Evolutionary conservation across 92 coral and sea anemone species (phyloP).

Genomic region (Parazoanthus swiftii): DNA sequence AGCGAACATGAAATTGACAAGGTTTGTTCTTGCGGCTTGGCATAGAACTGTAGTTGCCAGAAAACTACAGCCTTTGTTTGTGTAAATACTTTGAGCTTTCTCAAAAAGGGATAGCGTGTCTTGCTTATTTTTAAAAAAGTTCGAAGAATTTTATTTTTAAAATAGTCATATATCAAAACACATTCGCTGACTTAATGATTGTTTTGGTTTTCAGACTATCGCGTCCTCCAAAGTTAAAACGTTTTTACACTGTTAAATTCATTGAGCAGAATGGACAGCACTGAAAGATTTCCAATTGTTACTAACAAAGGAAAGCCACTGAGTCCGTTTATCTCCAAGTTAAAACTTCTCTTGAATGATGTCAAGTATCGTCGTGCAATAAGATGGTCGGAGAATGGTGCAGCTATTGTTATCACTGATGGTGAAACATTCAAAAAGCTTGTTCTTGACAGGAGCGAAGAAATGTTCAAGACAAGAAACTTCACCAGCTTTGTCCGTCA

Average conservation of each 20-base stretch:
- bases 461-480: conserved; percentile 98
- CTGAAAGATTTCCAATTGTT: conserved; percentile 50
- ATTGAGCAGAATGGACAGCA: conserved; percentile 46
- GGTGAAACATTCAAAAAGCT: conserved; percentile 97
- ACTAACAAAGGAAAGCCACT: conserved; percentile 85
- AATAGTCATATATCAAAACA: neutral
- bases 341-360: conserved; percentile 90
- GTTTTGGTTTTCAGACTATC: conserved; percentile 4
- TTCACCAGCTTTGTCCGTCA: conserved; percentile 98
- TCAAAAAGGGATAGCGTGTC: neutral
- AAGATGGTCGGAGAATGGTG: conserved; percentile 94
- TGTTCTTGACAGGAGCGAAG: conserved; percentile 96
- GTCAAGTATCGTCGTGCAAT: conserved; percentile 95
- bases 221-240: neutral
- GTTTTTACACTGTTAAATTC: neutral
- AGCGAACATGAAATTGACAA: conserved; percentile 23
- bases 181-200: neutral
- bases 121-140: neutral
- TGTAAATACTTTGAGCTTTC: neutral
- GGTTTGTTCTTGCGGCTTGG: neutral
- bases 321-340: conserved; percentile 95
- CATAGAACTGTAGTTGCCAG: neutral
- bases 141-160: neutral
- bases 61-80: neutral
- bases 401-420: conserved; percentile 93